Evolutionary conservation across 1,140 invertebrate genomes (phyloP), one percentile per base, ranked within the genome.

Genomic region (Papilio dardanus): DNA sequence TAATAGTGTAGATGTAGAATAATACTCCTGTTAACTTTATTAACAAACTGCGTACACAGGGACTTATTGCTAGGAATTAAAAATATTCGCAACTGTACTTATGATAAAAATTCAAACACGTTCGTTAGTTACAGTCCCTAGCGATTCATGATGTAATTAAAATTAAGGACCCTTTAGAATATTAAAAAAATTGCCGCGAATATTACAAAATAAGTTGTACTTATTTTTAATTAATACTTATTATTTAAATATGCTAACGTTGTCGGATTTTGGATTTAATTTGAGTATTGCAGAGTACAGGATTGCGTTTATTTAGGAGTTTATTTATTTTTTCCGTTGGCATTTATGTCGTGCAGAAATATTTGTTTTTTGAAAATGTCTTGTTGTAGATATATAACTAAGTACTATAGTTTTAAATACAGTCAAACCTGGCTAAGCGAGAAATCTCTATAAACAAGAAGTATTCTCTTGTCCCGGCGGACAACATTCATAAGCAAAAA

Each of bases 141-240:
- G 54, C 54, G 54, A 62, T 28, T 62, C 54, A 62, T 62, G 54
- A 21, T 12, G 54, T 62, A 62, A 62, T 62, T 62, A 62, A 62
- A 62, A 62, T 30, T 62, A 62, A 62, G 54, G 54, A 62, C 54
- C 54, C 54, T 62, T 62, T 28, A 14, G 6, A 62, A 62, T 14
- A 28, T 62, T 28, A 62, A 62, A 62, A n/a, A n/a, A 62, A 62
- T 30, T 28, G 24, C 54, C 24, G 24, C 12, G 24, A 62, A 62
- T 62, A 62, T 62, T 62, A 62, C 24, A 62, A 62, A 62, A 62
- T 62, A 62, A 14, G 24, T 14, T 30, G 54, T 62, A 30, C 12
- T 62, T 62, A 62, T 62, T 62, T 62, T 62, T 62, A 62, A 62
- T 62, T 62, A 62, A 62, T 62, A 62, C 54, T 10, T 30, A 28